Conservation (phyloP, 2,113 vertebrate species). For the Pelecanus crispus region DNA sequence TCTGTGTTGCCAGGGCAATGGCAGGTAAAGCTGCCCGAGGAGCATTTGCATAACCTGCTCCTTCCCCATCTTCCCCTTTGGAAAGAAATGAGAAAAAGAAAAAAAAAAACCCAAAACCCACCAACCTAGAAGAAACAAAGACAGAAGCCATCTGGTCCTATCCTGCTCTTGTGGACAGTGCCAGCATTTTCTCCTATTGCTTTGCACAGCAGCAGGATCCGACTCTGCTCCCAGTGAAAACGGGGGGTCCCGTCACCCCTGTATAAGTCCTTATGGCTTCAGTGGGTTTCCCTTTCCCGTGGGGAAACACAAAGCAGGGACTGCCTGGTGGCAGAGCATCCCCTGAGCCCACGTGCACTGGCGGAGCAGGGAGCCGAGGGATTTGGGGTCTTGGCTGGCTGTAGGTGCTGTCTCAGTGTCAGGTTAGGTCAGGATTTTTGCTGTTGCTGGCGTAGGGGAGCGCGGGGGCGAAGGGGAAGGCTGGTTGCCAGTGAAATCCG, state of each 20-base stretch:
- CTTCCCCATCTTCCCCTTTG: background rate
- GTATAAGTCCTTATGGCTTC: background rate
- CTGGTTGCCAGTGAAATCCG: background rate
- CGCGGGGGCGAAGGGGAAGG: accelerated
- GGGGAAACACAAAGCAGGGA: accelerated
- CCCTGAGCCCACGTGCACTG: accelerated
- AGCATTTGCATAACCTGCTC: background rate
- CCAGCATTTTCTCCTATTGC: background rate
- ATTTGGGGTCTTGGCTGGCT: background rate
- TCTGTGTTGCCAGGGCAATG: accelerated
- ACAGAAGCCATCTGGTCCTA: accelerated
- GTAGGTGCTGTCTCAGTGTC: no score
- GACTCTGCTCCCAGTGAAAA: background rate
- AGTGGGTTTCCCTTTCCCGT: background rate
- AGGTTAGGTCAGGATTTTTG: background rate
- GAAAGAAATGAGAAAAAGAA: background rate
- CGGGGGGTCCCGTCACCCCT: accelerated
- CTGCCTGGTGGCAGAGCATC: background rate
- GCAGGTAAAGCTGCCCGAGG: background rate
- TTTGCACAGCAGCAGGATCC: background rate
- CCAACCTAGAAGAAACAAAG: background rate
- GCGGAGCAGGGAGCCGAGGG: background rate
- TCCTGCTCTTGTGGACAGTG: accelerated
- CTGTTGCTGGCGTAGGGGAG: no score
- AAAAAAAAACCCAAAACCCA: no score